These are phyloP conservation scores for Limonius californicus DNA, from an alignment of 1,140 invertebrate species.

Conservation along the genomic window DNA sequence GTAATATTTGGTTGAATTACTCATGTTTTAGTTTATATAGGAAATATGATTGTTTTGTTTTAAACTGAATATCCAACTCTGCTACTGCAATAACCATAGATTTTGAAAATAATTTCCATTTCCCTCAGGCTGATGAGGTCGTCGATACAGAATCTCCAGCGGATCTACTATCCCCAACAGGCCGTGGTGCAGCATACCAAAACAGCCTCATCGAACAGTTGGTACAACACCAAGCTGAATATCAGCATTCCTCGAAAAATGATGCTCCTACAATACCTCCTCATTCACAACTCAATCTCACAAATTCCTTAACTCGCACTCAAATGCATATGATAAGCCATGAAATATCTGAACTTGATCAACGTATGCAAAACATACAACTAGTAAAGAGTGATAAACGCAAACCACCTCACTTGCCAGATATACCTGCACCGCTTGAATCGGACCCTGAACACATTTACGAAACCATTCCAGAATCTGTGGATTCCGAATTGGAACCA, in stretches of 20 bases:
- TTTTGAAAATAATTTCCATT: too few relatives aligned
- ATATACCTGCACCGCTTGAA: constrained; percentile 20
- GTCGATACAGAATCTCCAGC: constrained; percentile 27
- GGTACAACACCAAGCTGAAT: constrained; percentile 47
- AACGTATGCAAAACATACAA: constrained; percentile 45
- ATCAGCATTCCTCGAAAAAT: constrained; percentile 37
- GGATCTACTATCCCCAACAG: constrained; percentile 29
- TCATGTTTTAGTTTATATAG: too few relatives aligned
- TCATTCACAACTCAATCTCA: constrained; percentile 41
- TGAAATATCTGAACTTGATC: constrained; percentile 43
- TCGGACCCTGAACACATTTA: constrained; percentile 63
- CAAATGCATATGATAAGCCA: constrained; percentile 44
- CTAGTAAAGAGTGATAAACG: constrained; percentile 39
- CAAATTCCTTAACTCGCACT: constrained; percentile 40
- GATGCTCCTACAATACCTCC: constrained; percentile 38
- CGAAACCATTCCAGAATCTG: constrained; percentile 64
- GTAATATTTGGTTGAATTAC: too few relatives aligned
- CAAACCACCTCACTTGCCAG: constrained; percentile 35
- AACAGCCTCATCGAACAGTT: constrained; percentile 55
- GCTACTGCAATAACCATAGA: too few relatives aligned
- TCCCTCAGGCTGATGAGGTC: too few relatives aligned
- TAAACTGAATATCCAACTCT: too few relatives aligned
- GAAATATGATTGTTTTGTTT: too few relatives aligned
- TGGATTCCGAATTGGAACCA: constrained; percentile 54
- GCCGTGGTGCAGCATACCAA: constrained; percentile 49